These are phyloP conservation scores for Buathra laborator DNA, from an alignment of 2,888 invertebrate genomes.

Conservation along the genomic window DNA sequence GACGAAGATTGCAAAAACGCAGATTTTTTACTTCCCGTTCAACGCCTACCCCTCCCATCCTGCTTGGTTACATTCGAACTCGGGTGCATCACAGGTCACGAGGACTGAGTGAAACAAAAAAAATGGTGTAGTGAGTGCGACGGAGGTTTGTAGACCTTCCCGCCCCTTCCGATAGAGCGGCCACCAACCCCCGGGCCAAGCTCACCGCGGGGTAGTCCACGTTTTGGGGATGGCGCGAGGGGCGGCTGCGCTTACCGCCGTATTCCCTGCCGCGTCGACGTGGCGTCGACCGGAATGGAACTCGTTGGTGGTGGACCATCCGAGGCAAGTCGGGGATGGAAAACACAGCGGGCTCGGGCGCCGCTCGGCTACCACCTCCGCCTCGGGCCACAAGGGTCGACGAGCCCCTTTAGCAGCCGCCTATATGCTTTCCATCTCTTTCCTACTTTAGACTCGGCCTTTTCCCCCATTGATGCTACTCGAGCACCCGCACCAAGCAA, in stretches of 20 bases:
- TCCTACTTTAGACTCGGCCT: constrained; percentile 25
- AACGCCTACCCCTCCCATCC: constrained; percentile 19
- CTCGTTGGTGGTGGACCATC: constrained; percentile 38
- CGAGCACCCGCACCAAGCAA: constrained; percentile 29
- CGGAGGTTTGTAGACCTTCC: constrained; percentile 44
- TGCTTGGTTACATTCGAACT: constrained; percentile 21
- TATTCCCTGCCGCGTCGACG: constrained; percentile 51
- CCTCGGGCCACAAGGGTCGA: constrained; percentile 45
- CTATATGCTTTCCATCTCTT: constrained; percentile 38
- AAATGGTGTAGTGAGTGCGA: constrained; percentile 49
- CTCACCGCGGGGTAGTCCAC: constrained; percentile 72
- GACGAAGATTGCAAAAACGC: constrained; percentile 38
- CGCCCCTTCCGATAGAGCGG: constrained; percentile 62
- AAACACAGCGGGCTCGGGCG: constrained; percentile 55
- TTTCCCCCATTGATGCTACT: constrained; percentile 60
- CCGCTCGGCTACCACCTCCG: constrained; percentile 29
- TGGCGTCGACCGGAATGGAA: constrained; percentile 56
- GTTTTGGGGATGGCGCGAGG: constrained; percentile 73
- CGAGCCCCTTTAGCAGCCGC: constrained; percentile 47
- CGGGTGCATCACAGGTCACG: constrained; percentile 30
- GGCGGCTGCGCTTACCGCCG: constrained; percentile 68
- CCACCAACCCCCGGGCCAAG: constrained; percentile 76
- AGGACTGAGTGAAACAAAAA: constrained; percentile 42
- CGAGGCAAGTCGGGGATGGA: constrained; percentile 45
- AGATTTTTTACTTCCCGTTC: constrained; percentile 1